Percentiles rank a stretch among this genome's conserved stretches.
Conservation (phyloP, 1,140 invertebrate genomes). For the Drosophila arawakana region DNA sequence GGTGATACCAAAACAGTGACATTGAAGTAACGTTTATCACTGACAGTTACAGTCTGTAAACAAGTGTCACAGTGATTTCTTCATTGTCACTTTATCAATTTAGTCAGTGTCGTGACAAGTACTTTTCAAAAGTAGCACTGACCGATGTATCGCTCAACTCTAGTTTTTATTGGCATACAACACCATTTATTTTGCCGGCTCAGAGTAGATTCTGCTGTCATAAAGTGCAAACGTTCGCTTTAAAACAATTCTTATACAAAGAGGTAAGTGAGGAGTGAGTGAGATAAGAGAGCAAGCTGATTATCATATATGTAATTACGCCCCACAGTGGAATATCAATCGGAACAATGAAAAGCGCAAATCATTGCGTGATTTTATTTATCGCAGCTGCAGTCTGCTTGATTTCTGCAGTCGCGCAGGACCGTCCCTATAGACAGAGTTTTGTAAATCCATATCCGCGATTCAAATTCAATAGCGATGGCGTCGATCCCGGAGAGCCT, state of each 20-base stretch:
- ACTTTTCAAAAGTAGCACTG: too few relatives aligned
- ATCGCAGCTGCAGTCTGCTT: conserved; percentile 12
- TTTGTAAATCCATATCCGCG: conserved; percentile 82
- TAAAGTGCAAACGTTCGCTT: conserved; percentile 17
- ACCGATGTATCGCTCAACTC: too few relatives aligned
- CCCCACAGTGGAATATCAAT: background rate
- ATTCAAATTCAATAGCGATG: conserved; percentile 59
- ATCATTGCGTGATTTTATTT: conserved; percentile 59
- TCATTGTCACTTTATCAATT: too few relatives aligned
- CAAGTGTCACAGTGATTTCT: too few relatives aligned
- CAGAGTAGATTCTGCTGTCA: conserved; percentile 26
- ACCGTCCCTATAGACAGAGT: conserved; percentile 55
- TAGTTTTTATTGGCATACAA: background rate
- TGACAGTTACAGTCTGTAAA: too few relatives aligned
- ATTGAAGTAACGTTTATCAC: too few relatives aligned
- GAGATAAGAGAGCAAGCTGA: conserved; percentile 8
- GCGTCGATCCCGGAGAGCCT: conserved; percentile 75
- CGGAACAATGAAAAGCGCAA: conserved; percentile 70
- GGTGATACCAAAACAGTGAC: too few relatives aligned
- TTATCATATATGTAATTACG: conserved; percentile 1
- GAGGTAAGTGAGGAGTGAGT: conserved; percentile 13
- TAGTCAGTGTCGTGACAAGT: too few relatives aligned
- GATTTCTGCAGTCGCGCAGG: background rate
- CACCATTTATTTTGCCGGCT: conserved; percentile 31
- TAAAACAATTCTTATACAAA: background rate